These are phyloP conservation scores for Dromiciops gliroides DNA, from an alignment of 2,113 vertebrate genomes.

Conservation along the genomic window DNA sequence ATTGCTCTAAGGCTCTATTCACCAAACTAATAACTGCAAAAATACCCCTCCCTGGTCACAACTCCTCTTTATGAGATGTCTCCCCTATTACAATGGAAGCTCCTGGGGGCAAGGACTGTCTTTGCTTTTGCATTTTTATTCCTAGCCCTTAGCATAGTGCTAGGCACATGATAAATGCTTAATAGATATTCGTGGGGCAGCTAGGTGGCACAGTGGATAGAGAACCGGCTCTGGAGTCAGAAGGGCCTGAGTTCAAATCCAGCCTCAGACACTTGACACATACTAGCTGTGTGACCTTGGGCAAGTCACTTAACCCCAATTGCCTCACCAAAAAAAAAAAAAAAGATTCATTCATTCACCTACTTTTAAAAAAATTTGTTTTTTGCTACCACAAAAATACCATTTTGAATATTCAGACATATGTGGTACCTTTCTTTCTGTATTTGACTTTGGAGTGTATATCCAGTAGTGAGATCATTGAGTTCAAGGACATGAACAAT, in stretches of 20 bases:
- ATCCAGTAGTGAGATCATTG: not conserved
- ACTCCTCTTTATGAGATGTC: not conserved
- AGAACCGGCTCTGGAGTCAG: too few relatives aligned
- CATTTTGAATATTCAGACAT: not conserved
- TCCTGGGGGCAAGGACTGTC: not conserved
- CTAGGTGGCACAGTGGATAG: too few relatives aligned
- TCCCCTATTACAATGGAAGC: not conserved
- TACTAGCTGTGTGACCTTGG: too few relatives aligned
- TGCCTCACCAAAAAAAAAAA: too few relatives aligned
- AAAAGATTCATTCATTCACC: not conserved
- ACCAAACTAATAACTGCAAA: not conserved
- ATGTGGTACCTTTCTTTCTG: not conserved
- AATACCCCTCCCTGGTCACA: not conserved
- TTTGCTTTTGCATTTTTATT: not conserved
- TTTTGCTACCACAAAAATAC: not conserved
- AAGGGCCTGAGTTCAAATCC: too few relatives aligned
- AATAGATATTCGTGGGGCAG: too few relatives aligned
- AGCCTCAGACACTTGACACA: too few relatives aligned
- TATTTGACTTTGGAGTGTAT: not conserved
- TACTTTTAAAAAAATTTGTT: not conserved
- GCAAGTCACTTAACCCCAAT: too few relatives aligned
- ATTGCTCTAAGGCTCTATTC: not conserved
- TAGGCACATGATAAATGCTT: not conserved
- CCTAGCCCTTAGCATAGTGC: not conserved
- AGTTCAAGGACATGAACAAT: not conserved